These are phyloP conservation scores for Rhynchopsitta pachyrhyncha DNA, from an alignment of 2,113 vertebrate species.

Conservation along the genomic window DNA sequence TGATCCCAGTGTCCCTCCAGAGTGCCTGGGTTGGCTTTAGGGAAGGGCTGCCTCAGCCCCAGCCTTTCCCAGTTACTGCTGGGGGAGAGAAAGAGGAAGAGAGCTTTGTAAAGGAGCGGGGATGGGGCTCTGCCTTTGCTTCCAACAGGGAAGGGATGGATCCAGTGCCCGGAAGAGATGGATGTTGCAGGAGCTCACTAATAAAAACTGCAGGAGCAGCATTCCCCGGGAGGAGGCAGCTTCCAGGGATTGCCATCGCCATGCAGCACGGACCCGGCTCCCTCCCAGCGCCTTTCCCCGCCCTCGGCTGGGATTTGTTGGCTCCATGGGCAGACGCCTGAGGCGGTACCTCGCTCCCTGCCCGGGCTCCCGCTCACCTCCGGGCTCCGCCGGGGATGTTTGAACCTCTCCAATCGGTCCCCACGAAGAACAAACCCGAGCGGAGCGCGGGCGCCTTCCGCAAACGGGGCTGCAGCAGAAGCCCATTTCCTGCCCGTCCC, in stretches of 20 bases:
- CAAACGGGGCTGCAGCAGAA: background rate
- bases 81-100: background rate
- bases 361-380: background rate
- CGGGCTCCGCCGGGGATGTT: background rate
- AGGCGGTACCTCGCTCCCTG: rapidly evolving
- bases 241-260: background rate
- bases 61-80: background rate
- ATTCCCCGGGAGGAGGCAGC: background rate
- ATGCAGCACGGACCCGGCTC: rapidly evolving
- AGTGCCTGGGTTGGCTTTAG: background rate
- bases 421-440: background rate
- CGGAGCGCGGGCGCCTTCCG: background rate
- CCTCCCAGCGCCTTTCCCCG: background rate
- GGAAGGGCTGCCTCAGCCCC: background rate
- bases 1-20: background rate
- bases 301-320: background rate
- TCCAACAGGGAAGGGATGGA: background rate
- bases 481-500: background rate
- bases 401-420: background rate
- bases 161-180: background rate
- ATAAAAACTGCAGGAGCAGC: background rate
- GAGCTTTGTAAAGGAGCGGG: background rate
- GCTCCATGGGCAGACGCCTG: background rate
- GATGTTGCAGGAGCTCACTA: background rate
- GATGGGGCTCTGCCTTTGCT: background rate